These are phyloP conservation scores for Pseudochaenichthys georgianus DNA, from an alignment of 2,797 vertebrate species.

Conservation along the genomic window DNA sequence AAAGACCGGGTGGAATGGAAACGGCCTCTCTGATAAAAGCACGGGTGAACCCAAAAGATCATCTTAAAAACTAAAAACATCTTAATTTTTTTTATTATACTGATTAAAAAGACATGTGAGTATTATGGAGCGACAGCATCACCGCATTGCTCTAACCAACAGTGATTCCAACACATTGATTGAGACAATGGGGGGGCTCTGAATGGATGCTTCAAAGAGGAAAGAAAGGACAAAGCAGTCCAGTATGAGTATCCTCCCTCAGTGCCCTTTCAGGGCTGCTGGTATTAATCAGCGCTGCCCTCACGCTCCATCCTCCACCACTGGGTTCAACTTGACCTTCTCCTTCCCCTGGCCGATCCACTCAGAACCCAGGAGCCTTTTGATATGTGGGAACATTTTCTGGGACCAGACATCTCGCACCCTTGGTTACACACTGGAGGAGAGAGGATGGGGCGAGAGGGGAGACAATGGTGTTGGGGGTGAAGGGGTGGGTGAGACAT, in stretches of 20 bases:
- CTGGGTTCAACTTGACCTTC: conserved; percentile 79
- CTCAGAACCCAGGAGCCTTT: conserved; percentile 74
- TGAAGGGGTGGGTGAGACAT: not conserved
- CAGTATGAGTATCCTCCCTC: conserved; percentile 36
- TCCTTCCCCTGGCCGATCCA: conserved; percentile 71
- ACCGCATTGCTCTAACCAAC: not conserved
- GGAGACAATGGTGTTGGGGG: not conserved
- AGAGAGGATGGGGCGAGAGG: conserved; percentile 32
- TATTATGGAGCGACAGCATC: not conserved
- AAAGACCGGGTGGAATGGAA: too few species aligned
- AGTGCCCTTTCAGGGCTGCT: conserved; percentile 61
- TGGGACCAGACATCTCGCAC: conserved; percentile 71
- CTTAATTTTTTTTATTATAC: not conserved
- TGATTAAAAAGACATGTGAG: not conserved
- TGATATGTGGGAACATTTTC: conserved; percentile 80
- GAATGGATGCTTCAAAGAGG: conserved; percentile 49
- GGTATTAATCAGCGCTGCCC: conserved; percentile 67
- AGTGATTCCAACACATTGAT: not conserved
- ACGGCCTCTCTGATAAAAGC: too few species aligned
- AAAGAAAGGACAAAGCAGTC: conserved; percentile 52
- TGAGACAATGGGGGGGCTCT: conserved; percentile 15
- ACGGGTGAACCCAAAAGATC: too few species aligned
- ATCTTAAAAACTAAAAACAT: too few species aligned
- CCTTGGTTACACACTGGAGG: conserved; percentile 67
- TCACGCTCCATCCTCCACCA: conserved; percentile 60